Conservation (phyloP, 2,797 vertebrate genomes). For the Lateolabrax maculatus region DNA sequence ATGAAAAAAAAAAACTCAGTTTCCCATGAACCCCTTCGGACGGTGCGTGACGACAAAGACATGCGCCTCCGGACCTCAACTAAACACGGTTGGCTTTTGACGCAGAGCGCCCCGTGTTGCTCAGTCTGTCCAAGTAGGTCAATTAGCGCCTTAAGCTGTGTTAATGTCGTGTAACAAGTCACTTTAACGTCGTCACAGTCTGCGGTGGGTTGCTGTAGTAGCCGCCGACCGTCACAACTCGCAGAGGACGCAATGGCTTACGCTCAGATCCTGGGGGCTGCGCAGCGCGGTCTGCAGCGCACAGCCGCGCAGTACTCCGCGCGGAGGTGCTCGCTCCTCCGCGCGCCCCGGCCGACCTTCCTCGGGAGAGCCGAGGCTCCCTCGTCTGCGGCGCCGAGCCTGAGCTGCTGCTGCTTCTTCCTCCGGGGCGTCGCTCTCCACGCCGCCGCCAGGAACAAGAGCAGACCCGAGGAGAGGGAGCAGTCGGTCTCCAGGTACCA, state of each 20-base stretch:
- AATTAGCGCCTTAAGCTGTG: neutral
- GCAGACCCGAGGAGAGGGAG: constrained; percentile 57
- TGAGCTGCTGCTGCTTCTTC: constrained; percentile 43
- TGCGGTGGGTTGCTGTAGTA: neutral
- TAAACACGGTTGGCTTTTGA: neutral
- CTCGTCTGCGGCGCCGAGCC: neutral
- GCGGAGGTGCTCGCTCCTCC: constrained; percentile 32
- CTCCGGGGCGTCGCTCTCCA: constrained; percentile 54
- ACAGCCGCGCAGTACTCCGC: constrained; percentile 31
- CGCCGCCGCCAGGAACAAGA: constrained; percentile 57
- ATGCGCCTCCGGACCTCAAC: constrained; percentile 15
- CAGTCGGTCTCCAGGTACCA: constrained; percentile 79
- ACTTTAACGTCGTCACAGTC: neutral
- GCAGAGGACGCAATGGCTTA: constrained; percentile 71
- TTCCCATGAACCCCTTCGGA: constrained; percentile 39
- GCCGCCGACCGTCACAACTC: neutral
- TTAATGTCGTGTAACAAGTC: neutral
- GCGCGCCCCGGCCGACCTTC: constrained; percentile 27
- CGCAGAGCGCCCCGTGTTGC: neutral
- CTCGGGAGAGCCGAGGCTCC: neutral
- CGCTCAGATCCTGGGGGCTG: constrained; percentile 65
- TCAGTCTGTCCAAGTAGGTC: neutral
- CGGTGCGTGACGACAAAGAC: constrained; percentile 25
- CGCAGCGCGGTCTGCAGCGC: constrained; percentile 53
- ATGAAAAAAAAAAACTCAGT: constrained; percentile 59